Base-by-base conservation (phyloP, 2,888 invertebrate genomes). In the Xylocampa areola region DNA sequence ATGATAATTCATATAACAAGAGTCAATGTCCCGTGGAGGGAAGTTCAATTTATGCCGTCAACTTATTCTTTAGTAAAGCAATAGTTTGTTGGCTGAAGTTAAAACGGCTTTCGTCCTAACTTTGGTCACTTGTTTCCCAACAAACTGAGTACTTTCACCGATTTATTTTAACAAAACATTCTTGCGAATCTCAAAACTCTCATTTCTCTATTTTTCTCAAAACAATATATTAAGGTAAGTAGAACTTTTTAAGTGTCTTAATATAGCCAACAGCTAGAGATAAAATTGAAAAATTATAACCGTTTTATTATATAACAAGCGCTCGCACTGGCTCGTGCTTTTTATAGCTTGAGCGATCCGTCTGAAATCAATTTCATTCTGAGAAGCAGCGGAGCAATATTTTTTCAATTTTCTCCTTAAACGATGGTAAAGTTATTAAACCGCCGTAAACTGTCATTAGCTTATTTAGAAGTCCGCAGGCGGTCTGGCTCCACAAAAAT, bases 161-260 rank as follows among this genome's bases (percentile, higher is more conserved):
- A 59, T 57, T 63, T 71, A 63, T 60, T 67, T 57, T 37, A 25
- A 39, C 45, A 25, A 61, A 53, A 72, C 36, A 68, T 73, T 68
- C 17, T 40, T 48, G 45, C 10, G 23, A 16, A 52, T 53, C 51
- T 37, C 32, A 48, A 50, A 72, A 45, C 62, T 44, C 7, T 0
- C 14, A 49, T 55, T 55, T 37, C 50, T 44, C 19, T 50, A 29
- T 48, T 47, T 21, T 10, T 23, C 32, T 27, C 25, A 44, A 32
- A 53, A 47, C 48, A 37, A 23, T 23, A 36, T 30, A 36, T 36
- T 48, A 25, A 30, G 53, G 39, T 21, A n/a, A 32, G 29, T 6
- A 50, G 13, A 50, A 43, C 57, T 70, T 40, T 36, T 36, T 29
- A 30, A 47, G 36, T 57, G 37, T 35, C 14, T 49, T 19, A 69